These are phyloP conservation scores for Drosophila lini DNA, from an alignment of 1,140 invertebrate genomes.

Conservation along the genomic window DNA sequence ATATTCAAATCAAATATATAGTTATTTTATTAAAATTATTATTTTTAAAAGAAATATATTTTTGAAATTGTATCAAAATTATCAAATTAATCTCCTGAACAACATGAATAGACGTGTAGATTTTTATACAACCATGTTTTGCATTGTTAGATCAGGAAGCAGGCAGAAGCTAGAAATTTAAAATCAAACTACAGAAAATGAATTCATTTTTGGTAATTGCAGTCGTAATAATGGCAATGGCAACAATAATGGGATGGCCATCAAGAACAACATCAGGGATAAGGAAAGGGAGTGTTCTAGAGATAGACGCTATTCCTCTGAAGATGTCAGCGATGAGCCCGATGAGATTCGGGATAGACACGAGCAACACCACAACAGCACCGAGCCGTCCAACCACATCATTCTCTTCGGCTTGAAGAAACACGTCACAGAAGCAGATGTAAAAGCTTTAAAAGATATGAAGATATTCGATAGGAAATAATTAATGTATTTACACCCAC, in stretches of 20 bases:
- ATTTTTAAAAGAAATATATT: no score
- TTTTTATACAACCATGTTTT: no score
- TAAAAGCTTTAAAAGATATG: conserved; percentile 84
- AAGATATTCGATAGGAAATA: background rate
- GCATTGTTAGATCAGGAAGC: background rate
- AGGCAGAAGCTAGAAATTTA: background rate
- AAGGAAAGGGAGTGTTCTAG: background rate
- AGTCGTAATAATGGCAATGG: conserved; percentile 22
- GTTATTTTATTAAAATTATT: no score
- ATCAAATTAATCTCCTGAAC: no score
- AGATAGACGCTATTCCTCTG: conserved; percentile 21
- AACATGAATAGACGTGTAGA: background rate
- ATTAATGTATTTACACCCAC: background rate
- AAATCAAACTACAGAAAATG: background rate
- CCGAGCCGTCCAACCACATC: conserved; percentile 93
- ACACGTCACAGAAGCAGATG: conserved; percentile 93
- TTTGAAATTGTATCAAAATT: no score
- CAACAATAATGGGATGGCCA: background rate
- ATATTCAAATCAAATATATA: no score
- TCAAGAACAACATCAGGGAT: conserved; percentile 6
- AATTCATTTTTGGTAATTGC: background rate
- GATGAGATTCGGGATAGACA: conserved; percentile 41
- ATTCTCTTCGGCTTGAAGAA: conserved; percentile 92
- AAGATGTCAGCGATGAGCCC: conserved; percentile 64
- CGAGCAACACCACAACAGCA: conserved; percentile 86